A percentile compares a stretch with the other conserved stretches of the same genome.
phyloP scores from a whole-genome alignment of 2,113 vertebrate genomes.

The Psephotus haematonotus region DNA sequence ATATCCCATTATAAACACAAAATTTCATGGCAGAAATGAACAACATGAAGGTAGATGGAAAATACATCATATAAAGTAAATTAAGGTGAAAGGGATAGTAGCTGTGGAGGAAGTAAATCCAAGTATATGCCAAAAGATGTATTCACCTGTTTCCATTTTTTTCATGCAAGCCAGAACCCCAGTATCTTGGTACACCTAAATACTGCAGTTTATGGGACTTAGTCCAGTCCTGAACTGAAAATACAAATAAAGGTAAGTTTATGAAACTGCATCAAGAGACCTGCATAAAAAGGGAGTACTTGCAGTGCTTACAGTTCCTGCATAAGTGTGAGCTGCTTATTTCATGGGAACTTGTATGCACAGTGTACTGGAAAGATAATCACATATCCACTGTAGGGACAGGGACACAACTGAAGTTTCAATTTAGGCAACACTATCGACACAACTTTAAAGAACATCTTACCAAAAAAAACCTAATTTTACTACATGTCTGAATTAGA shows the following conservation, averaged over 20 bases:
- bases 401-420: not conserved
- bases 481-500: not conserved
- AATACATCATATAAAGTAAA: not conserved
- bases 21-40: not conserved
- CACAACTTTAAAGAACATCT: not conserved
- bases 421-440: not conserved
- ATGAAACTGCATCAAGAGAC: not conserved
- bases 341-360: not conserved
- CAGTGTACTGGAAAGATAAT: not conserved
- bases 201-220: constrained; percentile 85
- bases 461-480: not conserved
- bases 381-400: not conserved
- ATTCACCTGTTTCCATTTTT: constrained; percentile 88
- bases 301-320: not conserved
- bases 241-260: constrained; percentile 60
- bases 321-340: not conserved
- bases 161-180: constrained; percentile 93
- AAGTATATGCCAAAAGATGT: not conserved
- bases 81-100: not conserved
- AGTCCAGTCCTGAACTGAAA: constrained; percentile 90
- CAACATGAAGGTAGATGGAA: not conserved
- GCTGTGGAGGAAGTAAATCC: not conserved
- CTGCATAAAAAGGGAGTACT: not conserved
- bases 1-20: not conserved
- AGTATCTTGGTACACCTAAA: constrained; percentile 92